These are phyloP conservation scores for Myoxocephalus aenaeus DNA, from an alignment of 2,797 vertebrate species.

Conservation along the genomic window DNA sequence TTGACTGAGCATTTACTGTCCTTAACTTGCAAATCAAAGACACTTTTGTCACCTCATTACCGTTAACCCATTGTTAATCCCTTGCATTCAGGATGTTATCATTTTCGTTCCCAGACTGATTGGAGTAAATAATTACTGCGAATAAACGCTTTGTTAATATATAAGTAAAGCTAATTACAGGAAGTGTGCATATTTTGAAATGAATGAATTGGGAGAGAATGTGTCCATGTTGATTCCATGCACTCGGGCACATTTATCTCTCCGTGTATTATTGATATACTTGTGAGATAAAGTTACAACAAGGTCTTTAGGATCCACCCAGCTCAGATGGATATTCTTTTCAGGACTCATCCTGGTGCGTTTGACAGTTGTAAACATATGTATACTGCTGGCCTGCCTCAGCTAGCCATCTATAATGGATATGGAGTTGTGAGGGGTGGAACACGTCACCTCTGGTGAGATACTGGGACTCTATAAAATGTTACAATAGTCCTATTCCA, in stretches of 20 bases:
- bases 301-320: slow-evolving; percentile 56
- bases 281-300: slow-evolving; percentile 63
- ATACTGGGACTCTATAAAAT: slow-evolving; percentile 72
- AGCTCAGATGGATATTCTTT: slow-evolving; percentile 56
- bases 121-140: background rate
- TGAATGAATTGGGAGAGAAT: background rate
- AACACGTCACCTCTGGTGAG: slow-evolving; percentile 70
- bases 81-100: slow-evolving; percentile 14
- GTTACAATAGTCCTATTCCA: slow-evolving; percentile 67
- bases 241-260: slow-evolving; percentile 59
- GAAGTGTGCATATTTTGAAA: background rate
- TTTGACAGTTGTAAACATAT: slow-evolving; percentile 81
- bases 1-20: background rate
- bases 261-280: slow-evolving; percentile 75
- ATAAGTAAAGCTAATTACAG: slow-evolving; percentile 9
- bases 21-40: background rate
- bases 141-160: background rate
- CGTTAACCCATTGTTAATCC: slow-evolving; percentile 2
- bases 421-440: slow-evolving; percentile 54
- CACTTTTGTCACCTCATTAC: background rate
- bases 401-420: slow-evolving; percentile 76
- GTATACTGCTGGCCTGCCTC: slow-evolving; percentile 59
- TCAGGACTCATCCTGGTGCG: slow-evolving; percentile 55
- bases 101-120: slow-evolving; percentile 2
- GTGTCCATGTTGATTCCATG: slow-evolving; percentile 25